Base-by-base conservation (phyloP, 2,113 vertebrate genomes). In the Calidris pygmaea region DNA sequence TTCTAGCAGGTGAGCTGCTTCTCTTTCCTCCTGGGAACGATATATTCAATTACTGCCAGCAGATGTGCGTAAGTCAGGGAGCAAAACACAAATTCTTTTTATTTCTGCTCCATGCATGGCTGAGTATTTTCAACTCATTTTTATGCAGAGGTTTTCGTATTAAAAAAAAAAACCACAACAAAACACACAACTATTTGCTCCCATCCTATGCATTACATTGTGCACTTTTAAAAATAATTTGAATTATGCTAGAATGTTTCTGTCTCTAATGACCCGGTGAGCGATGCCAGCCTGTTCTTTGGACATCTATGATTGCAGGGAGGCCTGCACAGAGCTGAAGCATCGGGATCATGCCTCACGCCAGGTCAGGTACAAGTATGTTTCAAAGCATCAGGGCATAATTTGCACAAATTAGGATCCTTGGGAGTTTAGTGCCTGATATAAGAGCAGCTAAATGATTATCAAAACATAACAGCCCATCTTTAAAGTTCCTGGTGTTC, bases 1-100 rank as follows among this genome's bases (percentile, higher is more conserved):
- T 82, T 88, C 75, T 56, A 77, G 95, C 92, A 94, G 96, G 85
- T 97, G 65, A 95, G 85, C 18, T 55, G n/a, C 85, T 86, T 27
- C 63, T 12, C 77, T 16, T 47, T 65, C 87, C 90, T 73, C 68
- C 82, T 26, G 92, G 87, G 92, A 71, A 66, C 2, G 71, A 30
- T 67, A 35, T 5, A 37, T 59, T 94, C 92, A 73, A 39, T 90
- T 93, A 90, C 82, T 35, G 65, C 72, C 76, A 87, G 87, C 90
- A 88, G 90, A 86, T 47, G 23, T 13, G 50, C 16, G 29, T 27
- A 89, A 86, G 68, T 37, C 62, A 22, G 65, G 68, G 65, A 95
- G 75, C 71, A 93, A 73, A 88, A 84, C 85, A 92, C 93, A 68
- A 88, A 63, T 67, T 91, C 72, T 84, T 43, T 87, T 89, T 56